Evolutionary conservation across 37 sponge, comb jelly and placozoan genomes (phyloP).

Genomic region (Aplysina aerophoba): DNA sequence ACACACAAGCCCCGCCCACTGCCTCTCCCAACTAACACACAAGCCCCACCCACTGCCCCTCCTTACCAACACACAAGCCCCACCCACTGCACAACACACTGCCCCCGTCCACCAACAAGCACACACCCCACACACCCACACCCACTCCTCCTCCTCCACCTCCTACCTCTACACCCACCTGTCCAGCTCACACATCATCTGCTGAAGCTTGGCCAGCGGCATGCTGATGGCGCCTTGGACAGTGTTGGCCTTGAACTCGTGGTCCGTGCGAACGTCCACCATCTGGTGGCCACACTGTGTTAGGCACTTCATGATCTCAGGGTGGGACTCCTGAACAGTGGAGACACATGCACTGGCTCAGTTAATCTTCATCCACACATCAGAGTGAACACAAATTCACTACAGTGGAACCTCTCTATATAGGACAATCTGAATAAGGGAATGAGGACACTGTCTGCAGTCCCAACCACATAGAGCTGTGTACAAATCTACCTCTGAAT

Average conservation of each 20-base stretch:
- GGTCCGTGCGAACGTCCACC: slow-evolving; percentile 66
- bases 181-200: slow-evolving; percentile 13
- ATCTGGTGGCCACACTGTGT: slow-evolving; percentile 48
- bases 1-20: too few species aligned
- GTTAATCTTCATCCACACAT: background rate
- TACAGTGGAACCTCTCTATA: too few species aligned
- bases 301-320: background rate
- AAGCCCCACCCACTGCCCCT: too few species aligned
- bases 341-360: background rate
- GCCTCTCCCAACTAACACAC: too few species aligned
- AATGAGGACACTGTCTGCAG: too few species aligned
- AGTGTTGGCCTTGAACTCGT: slow-evolving; percentile 58
- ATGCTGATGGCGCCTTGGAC: slow-evolving; percentile 50
- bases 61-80: too few species aligned
- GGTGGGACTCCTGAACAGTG: background rate
- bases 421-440: too few species aligned
- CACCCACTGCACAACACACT: background rate
- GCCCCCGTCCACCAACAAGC: background rate
- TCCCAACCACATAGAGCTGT: too few species aligned
- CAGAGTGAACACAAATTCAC: too few species aligned
- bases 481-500: too few species aligned
- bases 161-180: background rate
- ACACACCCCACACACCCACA: background rate
- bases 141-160: background rate
- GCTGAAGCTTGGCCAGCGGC: background rate